Conservation (phyloP, 2,888 invertebrate species). For the Epinotia brunnichana region DNA sequence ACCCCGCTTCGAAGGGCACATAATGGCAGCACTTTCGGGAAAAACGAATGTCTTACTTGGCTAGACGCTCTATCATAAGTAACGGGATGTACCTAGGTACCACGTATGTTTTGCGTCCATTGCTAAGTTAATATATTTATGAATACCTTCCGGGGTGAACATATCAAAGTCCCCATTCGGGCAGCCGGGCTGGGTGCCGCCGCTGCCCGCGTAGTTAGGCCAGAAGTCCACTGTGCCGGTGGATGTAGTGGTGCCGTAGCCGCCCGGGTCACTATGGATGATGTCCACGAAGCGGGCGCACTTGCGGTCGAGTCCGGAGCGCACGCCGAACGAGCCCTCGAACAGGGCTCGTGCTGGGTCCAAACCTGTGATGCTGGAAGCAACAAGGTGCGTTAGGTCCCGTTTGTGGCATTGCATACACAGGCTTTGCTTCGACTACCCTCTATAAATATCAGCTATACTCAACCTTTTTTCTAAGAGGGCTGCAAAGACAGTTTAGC, state of each 20-base stretch:
- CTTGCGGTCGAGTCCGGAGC: constrained; percentile 69
- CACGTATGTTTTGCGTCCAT: neutral
- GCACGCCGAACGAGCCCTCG: constrained; percentile 71
- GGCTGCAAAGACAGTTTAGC: no score
- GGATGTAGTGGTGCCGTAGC: constrained; percentile 79
- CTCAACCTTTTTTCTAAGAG: no score
- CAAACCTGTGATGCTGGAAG: constrained; percentile 80
- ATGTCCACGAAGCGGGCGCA: constrained; percentile 86
- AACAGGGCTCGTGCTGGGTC: constrained; percentile 85
- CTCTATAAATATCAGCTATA: no score
- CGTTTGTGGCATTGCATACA: neutral
- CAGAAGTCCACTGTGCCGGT: constrained; percentile 84
- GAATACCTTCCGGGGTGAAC: constrained; percentile 68
- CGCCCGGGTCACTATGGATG: constrained; percentile 86
- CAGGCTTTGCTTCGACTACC: neutral
- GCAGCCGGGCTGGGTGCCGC: constrained; percentile 81
- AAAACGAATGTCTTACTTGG: no score
- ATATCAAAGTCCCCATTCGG: constrained; percentile 66
- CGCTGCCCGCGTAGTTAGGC: constrained; percentile 80
- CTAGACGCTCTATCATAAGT: no score
- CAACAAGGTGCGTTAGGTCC: neutral
- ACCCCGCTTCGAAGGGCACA: no score
- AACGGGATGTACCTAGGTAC: neutral
- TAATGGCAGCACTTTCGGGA: no score
- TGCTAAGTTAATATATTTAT: neutral